phyloP scores from a whole-genome alignment of 2,113 vertebrate species.

The Cercopithecus mona region DNA sequence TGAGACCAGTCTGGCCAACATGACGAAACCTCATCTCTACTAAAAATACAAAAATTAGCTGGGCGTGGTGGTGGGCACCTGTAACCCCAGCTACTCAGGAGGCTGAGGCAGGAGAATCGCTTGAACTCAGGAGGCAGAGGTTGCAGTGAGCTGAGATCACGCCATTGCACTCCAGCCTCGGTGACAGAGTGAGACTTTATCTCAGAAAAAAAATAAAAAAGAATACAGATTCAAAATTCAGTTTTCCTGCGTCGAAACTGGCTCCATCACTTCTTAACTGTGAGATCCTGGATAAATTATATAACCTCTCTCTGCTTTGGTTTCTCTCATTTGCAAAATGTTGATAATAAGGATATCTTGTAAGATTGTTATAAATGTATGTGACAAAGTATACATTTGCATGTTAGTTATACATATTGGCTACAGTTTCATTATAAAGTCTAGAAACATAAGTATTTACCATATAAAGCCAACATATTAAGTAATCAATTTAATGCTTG shows the following conservation, averaged over 20 bases:
- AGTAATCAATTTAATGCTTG: background rate
- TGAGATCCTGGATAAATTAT: background rate
- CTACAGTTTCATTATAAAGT: background rate
- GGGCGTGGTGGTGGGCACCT: too few species aligned
- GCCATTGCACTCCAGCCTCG: too few species aligned
- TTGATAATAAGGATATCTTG: background rate
- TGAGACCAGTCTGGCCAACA: too few species aligned
- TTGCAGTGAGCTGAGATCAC: too few species aligned
- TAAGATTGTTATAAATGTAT: background rate
- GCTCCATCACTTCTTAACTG: background rate
- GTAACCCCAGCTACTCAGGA: too few species aligned
- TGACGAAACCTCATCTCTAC: too few species aligned
- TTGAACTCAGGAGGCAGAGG: too few species aligned
- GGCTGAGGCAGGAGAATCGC: too few species aligned
- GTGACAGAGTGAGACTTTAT: too few species aligned
- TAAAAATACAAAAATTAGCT: too few species aligned
- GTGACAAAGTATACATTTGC: background rate
- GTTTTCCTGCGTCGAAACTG: background rate
- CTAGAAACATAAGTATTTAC: conserved; percentile 16
- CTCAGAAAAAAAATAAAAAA: too few species aligned
- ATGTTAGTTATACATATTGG: background rate
- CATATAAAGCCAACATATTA: background rate
- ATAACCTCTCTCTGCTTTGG: background rate
- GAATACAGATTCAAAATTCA: background rate
- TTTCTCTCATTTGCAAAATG: background rate